A percentile compares a stretch with the other conserved stretches of the same genome.
Evolutionary conservation across 2,888 invertebrate genomes (phyloP).

Genomic region (Agrotis ipsilon): DNA sequence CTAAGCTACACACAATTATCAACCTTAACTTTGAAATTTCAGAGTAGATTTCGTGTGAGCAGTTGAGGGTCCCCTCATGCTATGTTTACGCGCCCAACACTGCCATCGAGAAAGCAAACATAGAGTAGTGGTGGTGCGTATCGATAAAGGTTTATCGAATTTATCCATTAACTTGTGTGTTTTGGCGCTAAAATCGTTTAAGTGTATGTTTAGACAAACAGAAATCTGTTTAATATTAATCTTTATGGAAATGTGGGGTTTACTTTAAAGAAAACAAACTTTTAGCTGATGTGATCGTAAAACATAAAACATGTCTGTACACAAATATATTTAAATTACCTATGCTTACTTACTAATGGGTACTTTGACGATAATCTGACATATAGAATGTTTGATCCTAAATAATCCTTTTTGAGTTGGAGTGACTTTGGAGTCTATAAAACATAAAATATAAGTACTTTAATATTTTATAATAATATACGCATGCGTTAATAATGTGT

Average conservation of each 20-base stretch:
- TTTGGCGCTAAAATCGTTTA: constrained; percentile 59
- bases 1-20: constrained; percentile 36
- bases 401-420: neutral
- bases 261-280: constrained; percentile 17
- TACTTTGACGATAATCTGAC: too few species aligned
- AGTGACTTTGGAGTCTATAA: neutral
- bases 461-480: too few species aligned
- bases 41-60: constrained; percentile 45
- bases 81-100: constrained; percentile 68
- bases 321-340: too few species aligned
- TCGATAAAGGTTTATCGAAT: constrained; percentile 70
- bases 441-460: too few species aligned
- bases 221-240: constrained; percentile 67
- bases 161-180: constrained; percentile 64
- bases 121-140: constrained; percentile 59
- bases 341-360: neutral
- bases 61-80: constrained; percentile 51
- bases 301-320: neutral
- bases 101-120: constrained; percentile 70
- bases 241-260: constrained; percentile 66
- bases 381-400: neutral
- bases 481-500: too few species aligned
- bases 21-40: constrained; percentile 27
- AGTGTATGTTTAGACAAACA: constrained; percentile 65
- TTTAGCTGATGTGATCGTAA: neutral